phyloP scores from a whole-genome alignment of 2,888 invertebrate genomes.

The Fragum sueziense region DNA sequence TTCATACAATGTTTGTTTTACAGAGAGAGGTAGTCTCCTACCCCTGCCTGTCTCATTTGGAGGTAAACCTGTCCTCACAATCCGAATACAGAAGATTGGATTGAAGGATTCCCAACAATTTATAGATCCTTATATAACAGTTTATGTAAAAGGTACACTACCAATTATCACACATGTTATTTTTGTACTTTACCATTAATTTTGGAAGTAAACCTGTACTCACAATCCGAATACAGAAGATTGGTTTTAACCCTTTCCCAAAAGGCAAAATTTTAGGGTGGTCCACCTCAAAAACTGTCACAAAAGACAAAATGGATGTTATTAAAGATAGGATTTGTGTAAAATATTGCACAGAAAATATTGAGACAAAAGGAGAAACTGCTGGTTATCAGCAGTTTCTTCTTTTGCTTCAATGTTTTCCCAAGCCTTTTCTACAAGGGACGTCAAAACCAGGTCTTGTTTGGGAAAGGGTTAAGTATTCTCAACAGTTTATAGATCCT shows the following conservation, averaged over 20 bases:
- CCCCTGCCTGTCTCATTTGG: conserved; percentile 70
- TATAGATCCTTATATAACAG: conserved; percentile 77
- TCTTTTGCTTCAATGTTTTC: too few relatives aligned
- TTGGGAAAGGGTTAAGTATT: conserved; percentile 79
- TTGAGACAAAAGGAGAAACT: too few relatives aligned
- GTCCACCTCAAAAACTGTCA: too few relatives aligned
- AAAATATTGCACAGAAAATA: too few relatives aligned
- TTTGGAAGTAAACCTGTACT: conserved; percentile 71
- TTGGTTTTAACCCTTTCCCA: conserved; percentile 79
- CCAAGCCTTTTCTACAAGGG: too few relatives aligned
- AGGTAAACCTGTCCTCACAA: conserved; percentile 72
- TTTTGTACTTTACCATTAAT: conserved; percentile 73
- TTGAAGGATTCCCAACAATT: conserved; percentile 77
- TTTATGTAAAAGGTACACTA: conserved; percentile 77
- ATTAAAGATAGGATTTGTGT: too few relatives aligned
- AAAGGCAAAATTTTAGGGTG: too few relatives aligned
- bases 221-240: conserved; percentile 74
- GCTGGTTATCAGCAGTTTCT: too few relatives aligned
- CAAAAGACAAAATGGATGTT: too few relatives aligned
- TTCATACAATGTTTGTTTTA: conserved; percentile 13
- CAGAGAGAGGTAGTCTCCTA: conserved; percentile 74
- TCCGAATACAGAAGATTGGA: conserved; percentile 76
- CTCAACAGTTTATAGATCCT: conserved; percentile 76
- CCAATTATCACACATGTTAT: too few relatives aligned
- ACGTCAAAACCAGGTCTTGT: too few relatives aligned